Conservation (phyloP, 2,888 invertebrate species). For the Cordilura impudica region DNA sequence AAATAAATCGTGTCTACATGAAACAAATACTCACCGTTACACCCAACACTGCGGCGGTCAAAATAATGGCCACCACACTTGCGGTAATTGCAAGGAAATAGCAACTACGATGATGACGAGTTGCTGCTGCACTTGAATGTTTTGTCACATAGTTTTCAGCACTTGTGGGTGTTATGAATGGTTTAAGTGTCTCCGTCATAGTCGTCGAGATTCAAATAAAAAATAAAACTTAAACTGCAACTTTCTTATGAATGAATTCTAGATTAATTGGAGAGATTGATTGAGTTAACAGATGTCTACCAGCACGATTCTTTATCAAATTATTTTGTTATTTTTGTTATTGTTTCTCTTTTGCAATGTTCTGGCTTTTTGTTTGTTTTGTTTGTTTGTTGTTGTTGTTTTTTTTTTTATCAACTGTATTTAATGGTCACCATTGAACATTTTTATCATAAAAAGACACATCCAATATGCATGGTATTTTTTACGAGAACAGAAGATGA, state of each 20-base stretch:
- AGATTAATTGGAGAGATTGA: not conserved
- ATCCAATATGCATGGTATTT: not conserved
- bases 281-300: not conserved
- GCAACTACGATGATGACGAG: constrained; percentile 64
- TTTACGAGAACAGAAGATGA: not conserved
- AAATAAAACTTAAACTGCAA: not conserved
- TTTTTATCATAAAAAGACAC: constrained; percentile 2
- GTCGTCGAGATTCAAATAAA: constrained; percentile 6
- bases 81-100: constrained; percentile 70
- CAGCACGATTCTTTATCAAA: not conserved
- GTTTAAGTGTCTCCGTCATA: constrained; percentile 77
- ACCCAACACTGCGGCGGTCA: constrained; percentile 70
- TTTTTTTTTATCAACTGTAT: constrained; percentile 29
- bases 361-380: not conserved
- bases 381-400: not conserved
- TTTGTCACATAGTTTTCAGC: constrained; percentile 71
- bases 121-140: constrained; percentile 64
- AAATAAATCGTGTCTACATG: no score
- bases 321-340: not conserved
- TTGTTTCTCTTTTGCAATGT: constrained; percentile 6
- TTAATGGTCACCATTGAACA: constrained; percentile 21
- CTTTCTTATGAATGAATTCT: not conserved
- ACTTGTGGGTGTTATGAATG: constrained; percentile 75
- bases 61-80: constrained; percentile 66
- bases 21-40: constrained; percentile 71